Evolutionary conservation across 2,888 invertebrate species (phyloP), one percentile per base, ranked within the genome.

Genomic region (Hymenopus coronatus): DNA sequence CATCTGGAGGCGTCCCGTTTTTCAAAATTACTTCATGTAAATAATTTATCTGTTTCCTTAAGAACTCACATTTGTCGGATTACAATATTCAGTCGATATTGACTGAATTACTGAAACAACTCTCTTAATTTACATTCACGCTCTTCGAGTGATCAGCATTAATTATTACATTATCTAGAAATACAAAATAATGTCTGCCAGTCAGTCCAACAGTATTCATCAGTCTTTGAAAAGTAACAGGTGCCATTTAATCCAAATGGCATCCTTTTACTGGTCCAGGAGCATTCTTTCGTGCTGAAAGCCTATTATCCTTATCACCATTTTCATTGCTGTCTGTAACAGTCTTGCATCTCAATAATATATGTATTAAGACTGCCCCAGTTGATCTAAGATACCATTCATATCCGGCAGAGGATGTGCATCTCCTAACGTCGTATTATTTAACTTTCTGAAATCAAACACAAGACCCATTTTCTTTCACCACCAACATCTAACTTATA

Each of bases 1-100:
- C 89, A 83, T 91, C 89, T 28, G 91, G 91, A 89, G 89, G 89
- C 8, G 91, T 89, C 40, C 91, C 91, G 28, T 91, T 82, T 83
- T 89, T 86, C 15, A 89, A 90, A 9, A 92, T 91, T 28, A 87
- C 27, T 82, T 91, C 91, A n/a, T 91, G 90, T 46, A 90, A 33
- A 28, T 86, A 90, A 12, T 81, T 89, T 4, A 7, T n/a, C 33
- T 40, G 12, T 28, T 85, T 40, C 30, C 8, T 4, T 28, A 91
- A 82, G 88, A 91, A 91, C 83, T 91, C 89, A 87, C 90, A 91
- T 90, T 91, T 91, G 40, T 90, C 90, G 6, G 90, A 90, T 28
- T 91, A 90, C 15, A 91, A 70, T 81, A n/a, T 90, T 91, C 28
- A 91, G 85, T 20, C 88, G 81, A 40, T 85, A 15, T 4, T 28